phyloP scores from a whole-genome alignment of 2,797 vertebrate genomes.

The Mus caroli region DNA sequence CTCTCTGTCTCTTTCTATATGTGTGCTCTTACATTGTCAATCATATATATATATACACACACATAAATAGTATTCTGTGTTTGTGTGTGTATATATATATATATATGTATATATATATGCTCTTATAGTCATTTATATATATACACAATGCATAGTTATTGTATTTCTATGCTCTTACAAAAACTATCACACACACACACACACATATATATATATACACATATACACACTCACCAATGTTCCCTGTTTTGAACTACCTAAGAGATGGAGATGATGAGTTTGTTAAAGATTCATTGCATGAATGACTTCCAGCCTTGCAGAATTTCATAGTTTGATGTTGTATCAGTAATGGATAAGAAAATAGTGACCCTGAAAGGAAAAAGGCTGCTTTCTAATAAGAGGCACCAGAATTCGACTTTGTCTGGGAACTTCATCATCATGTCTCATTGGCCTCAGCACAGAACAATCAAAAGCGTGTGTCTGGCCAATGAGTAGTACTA shows the following conservation, averaged over 20 bases:
- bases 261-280: slow-evolving; percentile 79
- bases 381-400: slow-evolving; percentile 51
- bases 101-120: background rate
- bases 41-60: background rate
- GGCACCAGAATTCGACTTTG: background rate
- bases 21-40: background rate
- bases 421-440: slow-evolving; percentile 21
- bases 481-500: background rate
- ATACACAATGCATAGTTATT: background rate
- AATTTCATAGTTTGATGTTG: slow-evolving; percentile 79
- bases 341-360: slow-evolving; percentile 70
- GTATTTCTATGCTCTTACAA: background rate
- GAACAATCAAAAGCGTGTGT: slow-evolving; percentile 6
- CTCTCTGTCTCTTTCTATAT: background rate
- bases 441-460: slow-evolving; percentile 46
- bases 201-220: background rate
- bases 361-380: slow-evolving; percentile 50
- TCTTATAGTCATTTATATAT: background rate
- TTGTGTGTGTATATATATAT: background rate
- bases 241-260: slow-evolving; percentile 77
- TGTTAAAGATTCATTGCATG: slow-evolving; percentile 75
- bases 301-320: slow-evolving; percentile 79
- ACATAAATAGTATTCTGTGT: background rate
- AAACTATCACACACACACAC: background rate
- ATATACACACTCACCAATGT: background rate